Base-by-base conservation (phyloP, 2,113 vertebrate genomes). In the Strigops habroptila region DNA sequence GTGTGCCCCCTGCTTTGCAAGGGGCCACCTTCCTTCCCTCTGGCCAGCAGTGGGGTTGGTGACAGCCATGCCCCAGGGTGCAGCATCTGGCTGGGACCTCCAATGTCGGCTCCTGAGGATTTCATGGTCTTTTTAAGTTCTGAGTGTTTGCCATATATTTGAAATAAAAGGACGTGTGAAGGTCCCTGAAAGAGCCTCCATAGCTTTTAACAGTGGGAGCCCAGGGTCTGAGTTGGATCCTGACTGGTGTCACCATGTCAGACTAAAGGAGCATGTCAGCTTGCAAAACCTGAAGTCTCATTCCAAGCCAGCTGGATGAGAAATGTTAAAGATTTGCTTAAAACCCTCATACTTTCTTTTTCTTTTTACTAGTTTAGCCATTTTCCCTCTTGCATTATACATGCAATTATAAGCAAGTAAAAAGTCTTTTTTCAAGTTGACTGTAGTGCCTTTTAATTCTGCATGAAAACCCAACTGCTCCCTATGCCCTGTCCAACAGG, bases 311-410 rank as follows among this genome's bases (percentile, higher is more conserved):
- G 84, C 81, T 95, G 94, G 62, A 76, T 85, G 39, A 33, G 65
- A 94, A 91, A 93, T 43, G 75, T 87, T 95, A 69, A 92, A 91
- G 83, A 52, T 60, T 92, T 82, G 35, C 78, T 92, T 65, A 21
- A 95, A 95, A 91, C 28, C 25, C 44, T 77, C 46, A 65, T 73
- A 44, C 39, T 93, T 97, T 71, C 83, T 84, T 90, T 93, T 86
- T 78, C 68, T 88, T 93, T 94, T 93, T 88, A 96, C 62, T 86
- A 84, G 82, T 71, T 95, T 35, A 89, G 57, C 73, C 5, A 19
- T 96, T 95, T 95, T 93, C 92, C 90, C 82, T 79, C 86, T 88
- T 92, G 91, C 79, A 76, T 27, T 88, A 93, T 95, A 94, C 96
- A 94, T 73, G 57, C n/a, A 90, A 82, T 96, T 90, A 87, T n/a